Base-by-base conservation (phyloP, 2,797 vertebrate species). In the Telmatherina bonti region DNA sequence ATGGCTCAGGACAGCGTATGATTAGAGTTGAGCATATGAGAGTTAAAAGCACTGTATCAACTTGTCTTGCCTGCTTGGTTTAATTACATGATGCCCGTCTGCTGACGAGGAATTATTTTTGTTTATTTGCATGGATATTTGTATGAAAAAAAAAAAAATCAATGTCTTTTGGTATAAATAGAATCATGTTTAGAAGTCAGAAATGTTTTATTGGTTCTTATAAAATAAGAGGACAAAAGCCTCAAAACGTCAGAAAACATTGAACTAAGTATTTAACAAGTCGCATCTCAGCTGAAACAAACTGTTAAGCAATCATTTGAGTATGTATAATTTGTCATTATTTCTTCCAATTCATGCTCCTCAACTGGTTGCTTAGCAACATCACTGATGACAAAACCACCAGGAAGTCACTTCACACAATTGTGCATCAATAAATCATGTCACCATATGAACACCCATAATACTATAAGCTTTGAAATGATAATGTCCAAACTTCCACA, bases 41-140 rank as follows among this genome's bases (percentile, higher is more conserved):
- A 54, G 31, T 69, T 54, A 60, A 54, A 70, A 68, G 60, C 0
- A 38, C 36, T 54, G 61, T n/a, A 59, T 54, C 54, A 64, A 22
- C 65, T 31, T 26, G 10, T 13, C n/a, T 15, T 62, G 11, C 16
- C 24, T 38, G 2, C 30, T 59, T 16, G 26, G 51, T 56, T 67
- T 38, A 47, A 56, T 47, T 30, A 35, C 16, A 29, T 56, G 27
- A 36, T 65, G 29, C 12, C 22, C 11, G 4, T 38, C n/a, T 30
- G 61, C 26, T 59, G 24, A 54, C n/a, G 30, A 31, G 35, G 7
- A 8, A 57, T 35, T n/a, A n/a, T 5, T 33, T 36, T 26, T 2
- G 20, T 49, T n/a, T 38, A 31, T 33, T 53, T 43, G 13, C 30
- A 47, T 30, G 3, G 13, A 43, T 51, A 49, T 31, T 8, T 18